Conservation (phyloP, 2,113 vertebrate species). For the Malurus melanocephalus region DNA sequence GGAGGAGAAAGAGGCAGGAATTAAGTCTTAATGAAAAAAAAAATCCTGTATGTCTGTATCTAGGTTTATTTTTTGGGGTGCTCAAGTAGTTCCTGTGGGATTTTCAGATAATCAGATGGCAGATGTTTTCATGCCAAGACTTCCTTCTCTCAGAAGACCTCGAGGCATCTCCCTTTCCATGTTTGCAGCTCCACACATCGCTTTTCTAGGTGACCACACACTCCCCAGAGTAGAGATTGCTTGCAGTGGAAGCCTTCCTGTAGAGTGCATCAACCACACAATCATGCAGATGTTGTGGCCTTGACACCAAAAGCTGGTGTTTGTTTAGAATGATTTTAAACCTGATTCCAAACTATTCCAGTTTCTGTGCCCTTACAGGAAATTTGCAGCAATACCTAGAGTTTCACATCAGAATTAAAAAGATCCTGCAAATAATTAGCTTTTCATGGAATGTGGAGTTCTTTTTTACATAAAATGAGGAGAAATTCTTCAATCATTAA, state of each 20-base stretch:
- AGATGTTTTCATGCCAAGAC: background rate
- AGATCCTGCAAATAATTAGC: background rate
- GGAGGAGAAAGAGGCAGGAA: background rate
- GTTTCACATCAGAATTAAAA: background rate
- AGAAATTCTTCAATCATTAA: background rate
- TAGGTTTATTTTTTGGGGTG: background rate
- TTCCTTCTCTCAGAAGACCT: background rate
- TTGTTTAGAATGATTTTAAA: background rate
- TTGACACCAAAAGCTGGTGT: background rate
- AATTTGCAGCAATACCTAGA: background rate
- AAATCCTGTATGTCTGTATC: background rate
- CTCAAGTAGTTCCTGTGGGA: background rate
- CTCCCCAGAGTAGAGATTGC: background rate
- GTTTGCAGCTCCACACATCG: background rate
- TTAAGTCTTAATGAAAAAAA: background rate
- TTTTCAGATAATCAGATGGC: background rate
- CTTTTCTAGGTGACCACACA: background rate
- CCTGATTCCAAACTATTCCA: background rate
- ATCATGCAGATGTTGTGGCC: background rate
- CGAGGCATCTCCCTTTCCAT: background rate
- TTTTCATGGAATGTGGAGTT: background rate
- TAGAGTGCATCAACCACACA: too few relatives aligned
- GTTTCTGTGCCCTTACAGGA: background rate
- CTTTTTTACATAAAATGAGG: background rate
- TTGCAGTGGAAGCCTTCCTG: background rate